Evolutionary conservation across 1,140 invertebrate species (phyloP).

Genomic region (Drosophila suzukii): DNA sequence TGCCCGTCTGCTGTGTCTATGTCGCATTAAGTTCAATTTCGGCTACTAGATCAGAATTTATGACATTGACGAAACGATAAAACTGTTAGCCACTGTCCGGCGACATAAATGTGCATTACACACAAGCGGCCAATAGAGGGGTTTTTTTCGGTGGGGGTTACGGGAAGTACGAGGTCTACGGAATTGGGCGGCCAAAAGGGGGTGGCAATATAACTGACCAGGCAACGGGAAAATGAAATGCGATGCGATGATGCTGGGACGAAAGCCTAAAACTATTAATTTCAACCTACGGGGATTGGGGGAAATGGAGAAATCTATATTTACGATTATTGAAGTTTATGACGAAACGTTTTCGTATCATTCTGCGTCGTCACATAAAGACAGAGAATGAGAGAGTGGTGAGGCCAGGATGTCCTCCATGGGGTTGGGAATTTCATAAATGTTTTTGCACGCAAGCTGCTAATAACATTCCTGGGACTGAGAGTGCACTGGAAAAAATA

Average conservation of each 20-base stretch:
- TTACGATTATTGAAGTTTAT: conserved; percentile 85
- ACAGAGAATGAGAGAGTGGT: conserved; percentile 45
- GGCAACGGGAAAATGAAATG: conserved; percentile 72
- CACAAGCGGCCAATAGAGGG: conserved; percentile 12
- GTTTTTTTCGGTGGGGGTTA: neutral
- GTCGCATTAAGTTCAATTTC: conserved; percentile 81
- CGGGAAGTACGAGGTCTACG: too few relatives aligned
- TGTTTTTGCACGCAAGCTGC: conserved; percentile 79
- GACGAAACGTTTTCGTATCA: conserved; percentile 84
- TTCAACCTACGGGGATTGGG: conserved; percentile 57
- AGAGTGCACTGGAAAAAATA: neutral
- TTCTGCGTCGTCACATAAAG: conserved; percentile 84
- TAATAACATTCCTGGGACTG: conserved; percentile 63
- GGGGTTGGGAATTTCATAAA: conserved; percentile 71
- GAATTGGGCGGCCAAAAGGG: neutral
- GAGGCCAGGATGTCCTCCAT: conserved; percentile 9
- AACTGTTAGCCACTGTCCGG: conserved; percentile 67
- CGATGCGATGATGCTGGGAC: conserved; percentile 57
- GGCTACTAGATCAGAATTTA: conserved; percentile 81
- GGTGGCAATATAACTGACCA: conserved; percentile 48
- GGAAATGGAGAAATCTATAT: conserved; percentile 80
- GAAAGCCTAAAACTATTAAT: conserved; percentile 83
- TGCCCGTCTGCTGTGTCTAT: conserved; percentile 18
- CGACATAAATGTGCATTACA: conserved; percentile 79
- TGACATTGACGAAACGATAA: conserved; percentile 83